Percentiles rank a stretch among this genome's conserved stretches.
Conservation (phyloP, 2,888 invertebrate genomes). For the Ochlodes sylvanus region DNA sequence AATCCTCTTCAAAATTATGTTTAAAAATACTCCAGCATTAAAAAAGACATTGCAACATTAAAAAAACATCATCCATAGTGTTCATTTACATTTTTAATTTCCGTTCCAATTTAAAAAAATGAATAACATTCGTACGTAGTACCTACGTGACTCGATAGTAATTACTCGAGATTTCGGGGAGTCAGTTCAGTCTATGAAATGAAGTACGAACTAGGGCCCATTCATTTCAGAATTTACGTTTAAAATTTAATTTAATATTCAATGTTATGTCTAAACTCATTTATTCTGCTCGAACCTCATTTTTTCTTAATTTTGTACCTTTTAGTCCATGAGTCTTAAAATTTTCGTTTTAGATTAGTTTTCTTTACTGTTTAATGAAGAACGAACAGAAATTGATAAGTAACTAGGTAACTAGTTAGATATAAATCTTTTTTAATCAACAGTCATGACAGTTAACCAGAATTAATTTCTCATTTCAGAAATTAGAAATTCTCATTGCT, state of each 20-base stretch:
- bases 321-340: background rate
- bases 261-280: slow-evolving; percentile 68
- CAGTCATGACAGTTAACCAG: too few relatives aligned
- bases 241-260: slow-evolving; percentile 2
- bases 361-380: background rate
- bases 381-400: background rate
- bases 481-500: too few relatives aligned
- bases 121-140: background rate
- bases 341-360: background rate
- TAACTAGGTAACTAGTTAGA: too few relatives aligned
- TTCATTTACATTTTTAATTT: background rate
- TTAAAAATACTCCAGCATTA: background rate
- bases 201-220: background rate
- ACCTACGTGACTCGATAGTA: background rate
- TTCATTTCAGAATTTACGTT: background rate
- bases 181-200: background rate
- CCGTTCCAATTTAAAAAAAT: background rate
- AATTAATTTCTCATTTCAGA: too few relatives aligned
- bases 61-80: slow-evolving; percentile 1
- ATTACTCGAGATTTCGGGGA: background rate
- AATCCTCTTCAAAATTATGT: background rate
- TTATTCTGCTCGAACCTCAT: slow-evolving; percentile 83
- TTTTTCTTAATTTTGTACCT: slow-evolving; percentile 71
- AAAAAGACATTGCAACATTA: background rate
- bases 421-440: too few relatives aligned